Evolutionary conservation across 2,888 invertebrate genomes (phyloP), one percentile per base, ranked within the genome.

Genomic region (Agrotis exclamationis): DNA sequence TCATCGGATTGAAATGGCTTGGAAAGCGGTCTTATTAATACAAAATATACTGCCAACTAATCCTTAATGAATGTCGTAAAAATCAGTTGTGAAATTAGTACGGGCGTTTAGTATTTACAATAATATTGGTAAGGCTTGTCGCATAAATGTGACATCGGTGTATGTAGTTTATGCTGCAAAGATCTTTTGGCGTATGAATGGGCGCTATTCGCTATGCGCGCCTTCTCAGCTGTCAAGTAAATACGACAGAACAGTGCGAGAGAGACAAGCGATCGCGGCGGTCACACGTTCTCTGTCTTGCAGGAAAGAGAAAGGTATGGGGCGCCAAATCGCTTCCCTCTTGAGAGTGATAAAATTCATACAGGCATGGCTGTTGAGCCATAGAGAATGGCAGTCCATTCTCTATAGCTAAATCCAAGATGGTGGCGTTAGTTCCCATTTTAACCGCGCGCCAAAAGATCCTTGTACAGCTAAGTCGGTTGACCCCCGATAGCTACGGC

Each of bases 101-200:
- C 22, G 24, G 24, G 47, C 44, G 62, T 79, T 39, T 76, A 33
- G 53, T 63, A 68, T 73, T 59, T 39, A 77, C 54, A 60, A 73
- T 66, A 58, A 56, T 70, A 65, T 67, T 51, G 59, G 57, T 59
- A 64, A 59, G 60, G 83, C 73, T 76, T 82, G 73, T 83, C 68
- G 60, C 63, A 65, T 65, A 64, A 24, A 68, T 73, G 60, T 48
- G 83, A 69, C 69, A 53, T 72, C 50, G 51, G 64, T 76, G 85
- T 84, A 57, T 74, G 65, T 60, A 73, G 74, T 50, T 22, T 3
- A 4, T 13, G 33, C 13, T 33, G 33, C 56, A 56, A n/a, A 11
- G 48, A 48, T 48, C 22, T 48, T 48, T 14, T 39, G 22, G 39
- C 33, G 14, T 14, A 22, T n/a, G 14, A 47, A 22, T 33, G n/a